Evolutionary conservation across 2,888 invertebrate species (phyloP).

Genomic region (Troglohyphantes excavatus): DNA sequence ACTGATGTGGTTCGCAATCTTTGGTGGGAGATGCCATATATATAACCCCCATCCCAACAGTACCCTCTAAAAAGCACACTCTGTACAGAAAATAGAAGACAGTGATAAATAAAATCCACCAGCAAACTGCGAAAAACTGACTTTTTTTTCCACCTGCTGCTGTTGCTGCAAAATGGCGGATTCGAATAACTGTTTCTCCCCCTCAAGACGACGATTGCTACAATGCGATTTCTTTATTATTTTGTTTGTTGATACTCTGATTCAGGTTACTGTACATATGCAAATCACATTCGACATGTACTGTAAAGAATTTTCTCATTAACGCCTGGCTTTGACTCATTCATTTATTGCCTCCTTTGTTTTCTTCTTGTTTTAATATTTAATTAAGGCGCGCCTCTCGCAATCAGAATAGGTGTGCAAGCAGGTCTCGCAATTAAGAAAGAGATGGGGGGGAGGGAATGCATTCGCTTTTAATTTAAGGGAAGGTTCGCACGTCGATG

Average conservation of each 20-base stretch:
- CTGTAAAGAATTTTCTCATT: conserved; percentile 78
- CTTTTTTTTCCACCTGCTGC: too few relatives aligned
- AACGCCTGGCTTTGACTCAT: conserved; percentile 45
- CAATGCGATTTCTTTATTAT: conserved; percentile 46
- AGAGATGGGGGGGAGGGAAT: neutral
- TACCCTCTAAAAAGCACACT: conserved; percentile 34
- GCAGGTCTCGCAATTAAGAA: conserved; percentile 32
- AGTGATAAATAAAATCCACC: conserved; percentile 11
- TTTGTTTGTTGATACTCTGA: conserved; percentile 70
- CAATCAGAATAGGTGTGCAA: conserved; percentile 34
- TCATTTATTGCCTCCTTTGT: conserved; percentile 42
- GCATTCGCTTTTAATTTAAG: neutral
- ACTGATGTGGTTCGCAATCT: neutral
- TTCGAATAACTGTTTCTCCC: neutral
- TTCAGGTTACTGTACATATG: conserved; percentile 78
- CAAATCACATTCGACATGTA: conserved; percentile 77
- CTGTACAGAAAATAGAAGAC: conserved; percentile 61
- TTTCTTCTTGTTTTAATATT: conserved; percentile 19
- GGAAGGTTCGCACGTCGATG: neutral
- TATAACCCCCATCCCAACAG: neutral
- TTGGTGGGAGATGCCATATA: neutral
- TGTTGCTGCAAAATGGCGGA: conserved; percentile 13
- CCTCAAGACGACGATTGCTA: neutral
- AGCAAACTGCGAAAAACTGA: neutral
- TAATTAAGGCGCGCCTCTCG: conserved; percentile 42